phyloP scores from a whole-genome alignment of 1,140 invertebrate genomes.

The Macrobrachium nipponense region DNA sequence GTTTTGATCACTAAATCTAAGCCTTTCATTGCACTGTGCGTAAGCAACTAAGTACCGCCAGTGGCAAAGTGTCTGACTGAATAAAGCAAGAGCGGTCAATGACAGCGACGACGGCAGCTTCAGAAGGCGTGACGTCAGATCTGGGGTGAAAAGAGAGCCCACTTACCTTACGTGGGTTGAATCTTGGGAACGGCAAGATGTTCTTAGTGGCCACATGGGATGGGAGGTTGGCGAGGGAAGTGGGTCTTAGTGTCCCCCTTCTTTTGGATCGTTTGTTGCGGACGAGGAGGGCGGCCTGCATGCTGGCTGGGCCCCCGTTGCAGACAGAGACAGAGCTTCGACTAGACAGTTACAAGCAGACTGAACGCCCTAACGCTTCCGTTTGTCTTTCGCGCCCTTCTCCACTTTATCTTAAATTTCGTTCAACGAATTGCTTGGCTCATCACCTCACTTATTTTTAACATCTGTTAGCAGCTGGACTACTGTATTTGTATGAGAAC shows the following conservation, averaged over 20 bases:
- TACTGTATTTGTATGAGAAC: too few relatives aligned
- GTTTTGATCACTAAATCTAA: too few relatives aligned
- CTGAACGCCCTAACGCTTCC: background rate
- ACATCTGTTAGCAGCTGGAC: too few relatives aligned
- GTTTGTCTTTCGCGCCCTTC: background rate
- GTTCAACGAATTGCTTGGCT: too few relatives aligned
- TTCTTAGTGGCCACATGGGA: slow-evolving; percentile 38
- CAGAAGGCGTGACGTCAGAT: too few relatives aligned
- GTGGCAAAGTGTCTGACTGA: too few relatives aligned
- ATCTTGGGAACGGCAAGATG: slow-evolving; percentile 49
- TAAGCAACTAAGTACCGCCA: too few relatives aligned
- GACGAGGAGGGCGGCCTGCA: slow-evolving; percentile 53
- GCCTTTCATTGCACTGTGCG: too few relatives aligned
- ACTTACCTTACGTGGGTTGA: slow-evolving; percentile 51
- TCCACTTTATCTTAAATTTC: too few relatives aligned
- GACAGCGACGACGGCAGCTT: too few relatives aligned
- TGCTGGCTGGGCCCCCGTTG: slow-evolving; percentile 25
- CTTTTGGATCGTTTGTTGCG: slow-evolving; percentile 39
- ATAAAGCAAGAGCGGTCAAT: too few relatives aligned
- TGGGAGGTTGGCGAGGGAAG: slow-evolving; percentile 2
- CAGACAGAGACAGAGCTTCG: slow-evolving; percentile 29
- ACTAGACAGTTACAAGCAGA: slow-evolving; percentile 24
- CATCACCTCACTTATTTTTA: too few relatives aligned
- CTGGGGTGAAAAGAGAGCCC: background rate
- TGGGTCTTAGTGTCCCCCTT: background rate